phyloP scores from a whole-genome alignment of 2,888 invertebrate species.

The Lasius fuliginosus region DNA sequence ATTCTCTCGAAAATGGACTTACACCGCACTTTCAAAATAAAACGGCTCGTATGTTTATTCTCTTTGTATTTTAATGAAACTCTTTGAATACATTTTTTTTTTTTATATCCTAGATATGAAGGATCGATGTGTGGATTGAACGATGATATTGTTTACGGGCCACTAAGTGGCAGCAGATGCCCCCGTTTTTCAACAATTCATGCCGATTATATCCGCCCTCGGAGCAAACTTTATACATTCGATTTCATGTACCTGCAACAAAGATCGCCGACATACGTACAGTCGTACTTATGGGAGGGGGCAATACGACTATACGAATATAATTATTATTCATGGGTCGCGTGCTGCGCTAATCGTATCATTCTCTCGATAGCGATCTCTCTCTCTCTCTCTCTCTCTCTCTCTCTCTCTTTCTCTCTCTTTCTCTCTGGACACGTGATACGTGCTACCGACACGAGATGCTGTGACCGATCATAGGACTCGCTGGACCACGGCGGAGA shows the following conservation, averaged over 20 bases:
- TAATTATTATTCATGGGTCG: constrained; percentile 64
- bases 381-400: constrained; percentile 72
- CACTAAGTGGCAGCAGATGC: constrained; percentile 65
- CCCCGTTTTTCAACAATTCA: constrained; percentile 66
- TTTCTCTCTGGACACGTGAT: constrained; percentile 83
- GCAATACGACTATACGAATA: constrained; percentile 57
- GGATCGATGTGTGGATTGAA: background rate
- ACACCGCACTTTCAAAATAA: no score
- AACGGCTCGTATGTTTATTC: background rate
- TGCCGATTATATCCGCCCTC: constrained; percentile 68
- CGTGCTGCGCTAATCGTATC: constrained; percentile 64
- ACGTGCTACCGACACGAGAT: constrained; percentile 73
- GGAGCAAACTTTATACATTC: constrained; percentile 60
- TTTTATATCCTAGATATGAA: background rate
- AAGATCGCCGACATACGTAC: constrained; percentile 51
- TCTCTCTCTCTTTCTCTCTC: background rate
- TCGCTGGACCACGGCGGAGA: constrained; percentile 65
- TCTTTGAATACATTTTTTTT: background rate
- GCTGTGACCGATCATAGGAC: constrained; percentile 73
- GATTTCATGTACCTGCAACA: constrained; percentile 68
- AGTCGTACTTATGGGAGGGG: constrained; percentile 37
- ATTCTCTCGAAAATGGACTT: no score
- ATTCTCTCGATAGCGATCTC: constrained; percentile 62
- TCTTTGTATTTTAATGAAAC: background rate
- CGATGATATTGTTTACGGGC: constrained; percentile 5